These are phyloP conservation scores for Meiosimyza decipiens DNA, from an alignment of 2,888 invertebrate species.

Conservation along the genomic window DNA sequence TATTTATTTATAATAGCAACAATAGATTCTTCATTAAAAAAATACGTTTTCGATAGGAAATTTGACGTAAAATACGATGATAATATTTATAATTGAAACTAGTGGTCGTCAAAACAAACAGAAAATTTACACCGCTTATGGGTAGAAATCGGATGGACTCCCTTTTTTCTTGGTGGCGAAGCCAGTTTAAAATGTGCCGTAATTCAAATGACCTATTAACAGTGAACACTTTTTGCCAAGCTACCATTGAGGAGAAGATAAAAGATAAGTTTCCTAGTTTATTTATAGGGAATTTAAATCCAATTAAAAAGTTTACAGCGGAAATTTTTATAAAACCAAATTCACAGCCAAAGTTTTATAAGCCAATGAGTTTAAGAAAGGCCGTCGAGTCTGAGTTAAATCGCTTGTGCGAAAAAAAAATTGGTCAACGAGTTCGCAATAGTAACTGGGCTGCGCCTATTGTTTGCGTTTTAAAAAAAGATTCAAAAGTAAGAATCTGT, in stretches of 20 bases:
- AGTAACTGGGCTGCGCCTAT: neutral
- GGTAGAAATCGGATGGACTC: constrained; percentile 13
- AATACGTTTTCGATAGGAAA: no score
- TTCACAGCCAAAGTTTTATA: neutral
- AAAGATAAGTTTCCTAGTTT: neutral
- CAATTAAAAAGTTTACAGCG: constrained; percentile 7
- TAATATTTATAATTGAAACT: neutral
- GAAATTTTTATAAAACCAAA: constrained; percentile 9
- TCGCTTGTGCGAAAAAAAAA: neutral
- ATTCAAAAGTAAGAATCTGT: constrained; percentile 7
- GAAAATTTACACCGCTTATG: neutral
- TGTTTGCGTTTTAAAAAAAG: constrained; percentile 6
- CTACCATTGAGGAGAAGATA: neutral
- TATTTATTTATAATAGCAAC: no score
- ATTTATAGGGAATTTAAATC: constrained; percentile 1
- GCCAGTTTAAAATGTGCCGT: neutral
- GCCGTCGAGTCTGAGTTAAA: neutral
- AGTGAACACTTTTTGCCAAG: neutral
- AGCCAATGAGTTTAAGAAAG: neutral
- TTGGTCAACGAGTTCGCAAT: neutral
- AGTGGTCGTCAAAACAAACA: constrained; percentile 1
- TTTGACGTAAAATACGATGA: no score
- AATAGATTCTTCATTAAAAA: no score
- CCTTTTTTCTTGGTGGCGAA: neutral
- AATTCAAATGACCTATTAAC: neutral